phyloP scores from a whole-genome alignment of 2,113 vertebrate genomes.

The Hemiprocne comata region DNA sequence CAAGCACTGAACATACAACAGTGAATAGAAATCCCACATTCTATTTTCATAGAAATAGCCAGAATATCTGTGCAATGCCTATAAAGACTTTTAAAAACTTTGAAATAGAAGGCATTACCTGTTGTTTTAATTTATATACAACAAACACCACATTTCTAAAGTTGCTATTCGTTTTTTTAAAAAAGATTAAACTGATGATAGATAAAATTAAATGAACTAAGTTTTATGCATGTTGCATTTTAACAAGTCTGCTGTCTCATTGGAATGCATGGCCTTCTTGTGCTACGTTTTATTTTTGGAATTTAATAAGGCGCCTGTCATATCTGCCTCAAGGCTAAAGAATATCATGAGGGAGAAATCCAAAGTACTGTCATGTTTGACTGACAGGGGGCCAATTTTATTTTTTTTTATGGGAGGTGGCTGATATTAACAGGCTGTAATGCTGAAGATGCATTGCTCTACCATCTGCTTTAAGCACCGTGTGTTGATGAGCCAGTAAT shows the following conservation, averaged over 20 bases:
- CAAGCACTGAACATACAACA: not conserved
- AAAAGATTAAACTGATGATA: conserved; percentile 68
- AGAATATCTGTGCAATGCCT: not conserved
- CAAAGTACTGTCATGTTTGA: conserved; percentile 85
- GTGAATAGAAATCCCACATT: not conserved
- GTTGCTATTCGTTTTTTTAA: conserved; percentile 63
- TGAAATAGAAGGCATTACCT: conserved; percentile 31
- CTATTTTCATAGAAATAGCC: conserved; percentile 15
- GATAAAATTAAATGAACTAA: conserved; percentile 74
- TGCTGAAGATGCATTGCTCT: conserved; percentile 63
- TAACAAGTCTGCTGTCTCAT: conserved; percentile 82
- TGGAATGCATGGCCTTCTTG: conserved; percentile 80
- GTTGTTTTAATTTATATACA: conserved; percentile 60
- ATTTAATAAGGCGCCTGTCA: conserved; percentile 88
- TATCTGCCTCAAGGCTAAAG: conserved; percentile 85
- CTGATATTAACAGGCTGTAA: conserved; percentile 75
- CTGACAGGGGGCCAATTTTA: conserved; percentile 83
- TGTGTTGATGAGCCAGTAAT: conserved; percentile 75
- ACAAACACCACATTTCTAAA: conserved; percentile 59
- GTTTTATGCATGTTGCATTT: conserved; percentile 80
- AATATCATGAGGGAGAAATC: conserved; percentile 81
- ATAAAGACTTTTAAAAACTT: conserved; percentile 18
- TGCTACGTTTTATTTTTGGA: conserved; percentile 84
- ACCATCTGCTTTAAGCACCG: conserved; percentile 75
- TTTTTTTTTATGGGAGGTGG: conserved; percentile 75